Evolutionary conservation across 2,888 invertebrate species (phyloP), one percentile per base, ranked within the genome.

Genomic region (Erannis defoliaria): DNA sequence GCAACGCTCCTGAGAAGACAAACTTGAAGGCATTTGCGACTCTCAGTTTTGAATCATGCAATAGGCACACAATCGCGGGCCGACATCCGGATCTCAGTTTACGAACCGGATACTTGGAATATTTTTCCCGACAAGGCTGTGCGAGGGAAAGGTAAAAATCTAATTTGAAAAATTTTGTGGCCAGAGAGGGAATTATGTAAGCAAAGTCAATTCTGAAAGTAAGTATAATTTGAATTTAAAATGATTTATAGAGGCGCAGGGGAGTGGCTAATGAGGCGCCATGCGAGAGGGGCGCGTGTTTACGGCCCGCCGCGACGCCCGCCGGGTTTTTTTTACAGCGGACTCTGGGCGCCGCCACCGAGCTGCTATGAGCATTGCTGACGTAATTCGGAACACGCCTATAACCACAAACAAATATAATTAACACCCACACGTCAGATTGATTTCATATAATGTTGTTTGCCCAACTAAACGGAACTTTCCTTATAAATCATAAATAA

Each of bases 211-310:
- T 91, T 89, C 86, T 86, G 80, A 88, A 88, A 88, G 88, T 89
- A 90, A 89, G 90, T 90, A 89, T 82, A 90, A 92, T 92, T 92
- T 90, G 89, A 93, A 92, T 92, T 92, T 92, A 88, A 91, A 92
- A 92, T 93, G 91, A 92, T 93, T 92, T 92, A 92, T 92, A 88
- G 87, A 88, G 80, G 87, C 81, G 81, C 81, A 82, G 88, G 90
- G 90, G 90, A 89, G 92, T 86, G 89, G 89, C 90, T 93, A 92
- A 93, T 92, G 91, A 93, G 92, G 86, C 90, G 86, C 88, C 90
- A 90, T 88, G 87, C 87, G 84, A 88, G 87, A 88, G 91, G 90
- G 89, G 89, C 88, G 88, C 85, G 84, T 90, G 88, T 90, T 90
- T 87, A 87, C 86, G 84, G 51, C 81, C 82, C 81, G 76, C 82